Percentiles rank a stretch among this genome's conserved stretches.
phyloP scores from a whole-genome alignment of 92 coral and sea anemone species.

The Heliopora coerulea region DNA sequence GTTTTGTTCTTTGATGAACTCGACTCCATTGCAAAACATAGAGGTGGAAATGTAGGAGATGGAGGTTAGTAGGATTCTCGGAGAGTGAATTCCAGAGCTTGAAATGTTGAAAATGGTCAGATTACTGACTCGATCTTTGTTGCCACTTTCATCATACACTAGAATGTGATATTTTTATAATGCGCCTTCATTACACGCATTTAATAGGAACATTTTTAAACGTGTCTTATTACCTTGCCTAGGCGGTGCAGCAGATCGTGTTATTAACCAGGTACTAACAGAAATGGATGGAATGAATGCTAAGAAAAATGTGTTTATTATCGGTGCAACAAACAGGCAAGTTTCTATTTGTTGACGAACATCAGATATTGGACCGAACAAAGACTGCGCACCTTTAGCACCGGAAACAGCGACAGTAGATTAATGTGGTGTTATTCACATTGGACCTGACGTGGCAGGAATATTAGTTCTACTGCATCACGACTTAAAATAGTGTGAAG shows the following conservation, averaged over 20 bases:
- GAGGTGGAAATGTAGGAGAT: conserved; percentile 99
- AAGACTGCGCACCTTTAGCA: too few species aligned
- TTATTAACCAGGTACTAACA: conserved; percentile 95
- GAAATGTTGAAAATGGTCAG: background rate
- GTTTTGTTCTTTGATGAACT: conserved; percentile 99
- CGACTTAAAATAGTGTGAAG: too few species aligned
- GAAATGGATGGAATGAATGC: conserved; percentile 99
- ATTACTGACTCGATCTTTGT: background rate
- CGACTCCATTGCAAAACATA: conserved; percentile 96
- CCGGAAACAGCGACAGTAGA: too few species aligned
- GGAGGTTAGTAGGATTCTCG: conserved; percentile 57
- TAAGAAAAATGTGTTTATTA: conserved; percentile 96
- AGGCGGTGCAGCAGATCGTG: conserved; percentile 99
- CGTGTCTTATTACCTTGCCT: background rate
- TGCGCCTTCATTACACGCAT: background rate
- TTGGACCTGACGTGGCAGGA: too few species aligned
- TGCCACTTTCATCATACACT: background rate
- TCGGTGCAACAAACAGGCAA: conserved; percentile 97
- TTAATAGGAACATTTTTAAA: too few species aligned
- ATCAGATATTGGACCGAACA: too few species aligned
- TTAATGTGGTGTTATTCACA: too few species aligned
- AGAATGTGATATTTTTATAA: background rate
- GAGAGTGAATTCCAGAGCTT: too few species aligned
- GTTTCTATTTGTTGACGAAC: background rate
- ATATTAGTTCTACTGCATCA: too few species aligned